Percentiles rank a stretch among this genome's conserved stretches.
phyloP scores from a whole-genome alignment of 2,888 invertebrate species.

The Acronicta aceris region DNA sequence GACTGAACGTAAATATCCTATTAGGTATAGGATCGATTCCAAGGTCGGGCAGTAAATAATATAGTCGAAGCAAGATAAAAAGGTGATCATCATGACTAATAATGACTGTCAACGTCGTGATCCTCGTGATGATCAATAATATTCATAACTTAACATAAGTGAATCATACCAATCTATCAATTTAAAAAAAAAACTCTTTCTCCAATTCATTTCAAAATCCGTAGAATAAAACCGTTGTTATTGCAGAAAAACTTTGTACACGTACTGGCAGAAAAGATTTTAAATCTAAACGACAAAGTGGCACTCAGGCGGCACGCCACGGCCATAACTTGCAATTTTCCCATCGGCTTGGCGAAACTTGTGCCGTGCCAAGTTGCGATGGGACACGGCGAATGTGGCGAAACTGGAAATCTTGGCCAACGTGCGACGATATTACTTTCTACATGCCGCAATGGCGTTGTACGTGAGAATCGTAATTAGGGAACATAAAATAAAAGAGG shows the following conservation, averaged over 20 bases:
- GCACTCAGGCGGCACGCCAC: constrained; percentile 37
- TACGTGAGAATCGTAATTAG: constrained; percentile 17
- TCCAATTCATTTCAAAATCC: neutral
- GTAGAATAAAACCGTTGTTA: constrained; percentile 7
- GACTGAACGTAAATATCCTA: too few relatives aligned
- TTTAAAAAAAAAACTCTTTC: too few relatives aligned
- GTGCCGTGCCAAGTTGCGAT: constrained; percentile 34
- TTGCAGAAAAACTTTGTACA: constrained; percentile 28
- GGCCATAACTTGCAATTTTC: constrained; percentile 50
- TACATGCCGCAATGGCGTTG: constrained; percentile 20
- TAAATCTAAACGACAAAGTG: constrained; percentile 38
- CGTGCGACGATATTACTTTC: constrained; percentile 18
- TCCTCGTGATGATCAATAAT: too few relatives aligned
- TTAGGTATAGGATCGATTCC: too few relatives aligned
- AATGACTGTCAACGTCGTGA: too few relatives aligned
- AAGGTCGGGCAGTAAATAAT: too few relatives aligned
- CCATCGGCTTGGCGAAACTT: constrained; percentile 33
- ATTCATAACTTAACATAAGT: too few relatives aligned
- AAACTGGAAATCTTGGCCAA: constrained; percentile 4
- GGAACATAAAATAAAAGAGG: neutral
- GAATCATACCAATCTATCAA: too few relatives aligned
- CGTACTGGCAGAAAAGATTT: constrained; percentile 43
- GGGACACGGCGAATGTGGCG: constrained; percentile 16
- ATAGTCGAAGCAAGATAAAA: too few relatives aligned
- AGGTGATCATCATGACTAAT: too few relatives aligned